Percentiles rank a stretch among this genome's conserved stretches.
phyloP scores from a whole-genome alignment of 2,113 vertebrate genomes.

The Dicentrarchus labrax region DNA sequence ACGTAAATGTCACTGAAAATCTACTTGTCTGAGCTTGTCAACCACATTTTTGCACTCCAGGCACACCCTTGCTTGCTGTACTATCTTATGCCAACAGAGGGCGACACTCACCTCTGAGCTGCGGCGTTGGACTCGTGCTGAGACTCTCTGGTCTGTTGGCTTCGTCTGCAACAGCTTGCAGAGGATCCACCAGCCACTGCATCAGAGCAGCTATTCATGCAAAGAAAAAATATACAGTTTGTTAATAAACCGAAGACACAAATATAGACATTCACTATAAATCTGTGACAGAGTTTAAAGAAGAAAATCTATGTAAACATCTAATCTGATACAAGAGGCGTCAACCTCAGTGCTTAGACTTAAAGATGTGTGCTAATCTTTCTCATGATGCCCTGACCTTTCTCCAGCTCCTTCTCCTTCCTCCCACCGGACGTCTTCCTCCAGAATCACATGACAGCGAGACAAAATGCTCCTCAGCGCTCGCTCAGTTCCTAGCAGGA shows the following conservation, averaged over 20 bases:
- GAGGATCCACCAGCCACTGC: conserved; percentile 20
- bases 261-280: not conserved
- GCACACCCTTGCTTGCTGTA: not conserved
- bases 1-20: not conserved
- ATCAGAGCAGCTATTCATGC: conserved; percentile 35
- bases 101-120: conserved; percentile 67
- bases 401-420: conserved; percentile 51
- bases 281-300: not conserved
- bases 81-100: conserved; percentile 34
- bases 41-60: not conserved
- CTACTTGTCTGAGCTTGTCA: not conserved
- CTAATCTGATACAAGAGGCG: not conserved
- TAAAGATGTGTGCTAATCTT: not conserved
- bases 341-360: not conserved
- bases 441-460: conserved; percentile 81
- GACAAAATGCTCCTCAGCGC: conserved; percentile 74
- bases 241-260: not conserved
- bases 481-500: conserved; percentile 78
- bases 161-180: conserved; percentile 38
- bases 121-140: conserved; percentile 43
- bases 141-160: conserved; percentile 33
- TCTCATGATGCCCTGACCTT: conserved; percentile 48
- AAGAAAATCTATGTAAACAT: not conserved
- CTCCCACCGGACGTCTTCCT: conserved; percentile 75
- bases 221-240: not conserved